These are phyloP conservation scores for Ataeniobius toweri DNA, from an alignment of 2,797 vertebrate genomes.

Conservation along the genomic window DNA sequence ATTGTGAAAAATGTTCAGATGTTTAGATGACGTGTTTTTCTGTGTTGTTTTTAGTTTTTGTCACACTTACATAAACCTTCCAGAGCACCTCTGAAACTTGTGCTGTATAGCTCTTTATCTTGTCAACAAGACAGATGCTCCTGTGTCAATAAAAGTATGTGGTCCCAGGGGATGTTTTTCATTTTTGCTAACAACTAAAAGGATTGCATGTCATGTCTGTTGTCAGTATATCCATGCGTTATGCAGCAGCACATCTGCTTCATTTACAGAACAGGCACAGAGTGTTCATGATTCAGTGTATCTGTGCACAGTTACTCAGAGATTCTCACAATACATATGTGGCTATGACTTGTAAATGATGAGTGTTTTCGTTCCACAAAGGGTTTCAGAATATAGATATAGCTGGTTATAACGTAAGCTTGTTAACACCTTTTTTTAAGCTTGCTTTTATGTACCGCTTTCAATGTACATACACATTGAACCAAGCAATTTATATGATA, in stretches of 20 bases:
- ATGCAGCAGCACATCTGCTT: constrained; percentile 36
- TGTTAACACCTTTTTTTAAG: neutral
- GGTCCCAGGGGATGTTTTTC: constrained; percentile 21
- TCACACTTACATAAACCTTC: neutral
- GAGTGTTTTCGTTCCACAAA: constrained; percentile 26
- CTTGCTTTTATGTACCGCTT: neutral
- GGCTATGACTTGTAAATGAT: constrained; percentile 20
- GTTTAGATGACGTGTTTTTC: neutral
- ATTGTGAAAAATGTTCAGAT: neutral
- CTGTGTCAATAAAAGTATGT: constrained; percentile 19
- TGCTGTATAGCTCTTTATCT: neutral
- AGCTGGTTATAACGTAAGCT: neutral
- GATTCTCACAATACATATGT: constrained; percentile 44
- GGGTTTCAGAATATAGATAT: constrained; percentile 38
- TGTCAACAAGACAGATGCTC: constrained; percentile 11
- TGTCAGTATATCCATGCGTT: constrained; percentile 31
- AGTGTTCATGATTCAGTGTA: neutral
- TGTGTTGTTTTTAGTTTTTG: neutral
- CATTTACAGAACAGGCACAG: constrained; percentile 19
- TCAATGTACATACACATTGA: neutral
- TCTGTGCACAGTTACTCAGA: neutral
- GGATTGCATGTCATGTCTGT: constrained; percentile 35
- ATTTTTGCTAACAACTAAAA: constrained; percentile 42
- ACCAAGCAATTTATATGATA: neutral
- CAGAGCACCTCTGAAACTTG: neutral